Evolutionary conservation across 2,888 invertebrate species (phyloP).

Genomic region (Microctonus hyperodae): DNA sequence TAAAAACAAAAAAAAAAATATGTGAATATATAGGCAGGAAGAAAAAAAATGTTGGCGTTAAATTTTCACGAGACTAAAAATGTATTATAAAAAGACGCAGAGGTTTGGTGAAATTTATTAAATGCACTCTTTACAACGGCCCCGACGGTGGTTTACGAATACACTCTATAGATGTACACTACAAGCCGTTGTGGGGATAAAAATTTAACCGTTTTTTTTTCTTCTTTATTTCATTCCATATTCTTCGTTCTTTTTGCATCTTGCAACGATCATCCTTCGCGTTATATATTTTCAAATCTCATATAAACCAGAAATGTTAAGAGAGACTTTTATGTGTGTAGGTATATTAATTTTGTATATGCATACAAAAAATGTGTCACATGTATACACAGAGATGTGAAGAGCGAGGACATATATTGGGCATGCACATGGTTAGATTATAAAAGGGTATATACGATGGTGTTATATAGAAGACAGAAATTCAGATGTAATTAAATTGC

Average conservation of each 20-base stretch:
- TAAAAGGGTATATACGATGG: background rate
- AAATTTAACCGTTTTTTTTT: background rate
- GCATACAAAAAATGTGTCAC: background rate
- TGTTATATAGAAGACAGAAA: background rate
- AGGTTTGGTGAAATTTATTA: slow-evolving; percentile 36
- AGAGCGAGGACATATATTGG: background rate
- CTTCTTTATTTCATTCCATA: slow-evolving; percentile 7
- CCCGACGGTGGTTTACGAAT: slow-evolving; percentile 37
- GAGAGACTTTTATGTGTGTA: background rate
- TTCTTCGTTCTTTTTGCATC: slow-evolving; percentile 13
- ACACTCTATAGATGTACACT: slow-evolving; percentile 28
- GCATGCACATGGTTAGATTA: background rate
- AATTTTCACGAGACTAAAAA: slow-evolving; percentile 36
- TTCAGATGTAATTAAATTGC: slow-evolving; percentile 21
- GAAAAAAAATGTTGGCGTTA: slow-evolving; percentile 38
- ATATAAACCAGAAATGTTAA: slow-evolving; percentile 3
- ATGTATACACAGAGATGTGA: background rate
- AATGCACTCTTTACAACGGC: slow-evolving; percentile 39
- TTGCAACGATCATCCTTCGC: background rate
- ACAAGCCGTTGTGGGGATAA: background rate
- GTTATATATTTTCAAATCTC: background rate
- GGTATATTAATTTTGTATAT: background rate
- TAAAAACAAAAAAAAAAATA: slow-evolving; percentile 26
- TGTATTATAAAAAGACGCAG: slow-evolving; percentile 11
- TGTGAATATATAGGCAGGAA: slow-evolving; percentile 22